Conservation (phyloP, 2,113 vertebrate species). For the Stegastes partitus region DNA sequence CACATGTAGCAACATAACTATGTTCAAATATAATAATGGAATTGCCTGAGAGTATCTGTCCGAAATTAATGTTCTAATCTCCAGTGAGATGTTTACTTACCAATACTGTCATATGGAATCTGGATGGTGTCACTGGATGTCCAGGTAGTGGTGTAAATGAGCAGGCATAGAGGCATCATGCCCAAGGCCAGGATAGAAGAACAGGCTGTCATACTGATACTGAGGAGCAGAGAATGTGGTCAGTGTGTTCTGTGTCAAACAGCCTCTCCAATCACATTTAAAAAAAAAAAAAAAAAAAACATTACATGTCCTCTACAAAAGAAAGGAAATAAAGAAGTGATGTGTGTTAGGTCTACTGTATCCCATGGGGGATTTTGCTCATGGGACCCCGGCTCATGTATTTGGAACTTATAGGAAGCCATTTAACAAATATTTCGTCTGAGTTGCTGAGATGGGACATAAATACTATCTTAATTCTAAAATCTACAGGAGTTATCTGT, state of each 20-base stretch:
- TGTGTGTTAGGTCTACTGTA: too few species aligned
- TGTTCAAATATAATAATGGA: too few species aligned
- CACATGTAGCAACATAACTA: too few species aligned
- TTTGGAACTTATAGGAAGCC: too few species aligned
- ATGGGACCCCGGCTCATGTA: too few species aligned
- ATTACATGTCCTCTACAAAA: too few species aligned
- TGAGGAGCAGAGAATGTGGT: conserved; percentile 75
- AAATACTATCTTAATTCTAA: too few species aligned
- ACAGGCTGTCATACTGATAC: conserved; percentile 97
- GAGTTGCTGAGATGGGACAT: too few species aligned
- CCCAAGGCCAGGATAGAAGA: conserved; percentile 94
- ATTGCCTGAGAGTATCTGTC: neutral
- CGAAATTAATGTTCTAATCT: neutral
- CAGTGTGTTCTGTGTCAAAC: neutral
- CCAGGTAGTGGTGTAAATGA: conserved; percentile 92
- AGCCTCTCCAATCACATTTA: neutral
- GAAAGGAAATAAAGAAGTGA: too few species aligned
- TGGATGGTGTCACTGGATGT: conserved; percentile 84
- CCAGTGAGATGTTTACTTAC: conserved; percentile 78
- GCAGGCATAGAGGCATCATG: conserved; percentile 98
- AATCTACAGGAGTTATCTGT: neutral
- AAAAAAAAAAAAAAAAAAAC: too few species aligned
- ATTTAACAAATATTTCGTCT: too few species aligned
- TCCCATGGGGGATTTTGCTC: too few species aligned
- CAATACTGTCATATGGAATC: conserved; percentile 94